Conservation (phyloP, 2,888 invertebrate genomes). For the Ferrisia virgata region DNA sequence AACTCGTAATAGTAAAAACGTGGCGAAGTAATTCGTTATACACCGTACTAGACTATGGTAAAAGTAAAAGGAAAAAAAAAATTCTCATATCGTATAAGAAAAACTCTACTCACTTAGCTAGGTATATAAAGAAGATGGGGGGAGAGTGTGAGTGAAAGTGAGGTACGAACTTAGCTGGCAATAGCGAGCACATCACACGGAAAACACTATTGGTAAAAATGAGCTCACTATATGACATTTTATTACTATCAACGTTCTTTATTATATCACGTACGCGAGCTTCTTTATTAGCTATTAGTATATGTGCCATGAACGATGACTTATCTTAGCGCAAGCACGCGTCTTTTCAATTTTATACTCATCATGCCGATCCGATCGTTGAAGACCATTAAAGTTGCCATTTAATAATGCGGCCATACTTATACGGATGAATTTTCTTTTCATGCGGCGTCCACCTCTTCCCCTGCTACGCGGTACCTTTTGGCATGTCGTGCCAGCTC, state of each 20-base stretch:
- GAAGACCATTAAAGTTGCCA: not conserved
- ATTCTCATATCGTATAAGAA: not conserved
- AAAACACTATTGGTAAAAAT: not conserved
- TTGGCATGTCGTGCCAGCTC: too few species aligned
- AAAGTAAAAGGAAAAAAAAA: not conserved
- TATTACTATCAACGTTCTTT: not conserved
- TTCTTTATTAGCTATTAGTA: conserved; percentile 32
- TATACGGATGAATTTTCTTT: too few species aligned
- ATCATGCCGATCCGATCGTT: conserved; percentile 28
- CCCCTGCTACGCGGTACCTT: too few species aligned
- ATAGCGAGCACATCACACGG: not conserved
- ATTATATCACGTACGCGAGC: conserved; percentile 36
- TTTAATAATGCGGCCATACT: too few species aligned
- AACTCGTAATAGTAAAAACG: not conserved
- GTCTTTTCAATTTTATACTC: not conserved
- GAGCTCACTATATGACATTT: not conserved
- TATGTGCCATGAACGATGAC: not conserved
- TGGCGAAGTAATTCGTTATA: not conserved
- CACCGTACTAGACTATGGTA: too few species aligned
- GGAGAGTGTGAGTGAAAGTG: too few species aligned
- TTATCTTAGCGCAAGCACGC: not conserved
- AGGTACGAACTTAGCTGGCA: not conserved
- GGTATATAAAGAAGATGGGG: too few species aligned
- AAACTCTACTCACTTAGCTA: too few species aligned
- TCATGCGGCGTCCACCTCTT: too few species aligned